Percentiles rank a stretch among this genome's conserved stretches.
Conservation (phyloP, 2,797 vertebrate species). For the Pagetopsis macropterus region DNA sequence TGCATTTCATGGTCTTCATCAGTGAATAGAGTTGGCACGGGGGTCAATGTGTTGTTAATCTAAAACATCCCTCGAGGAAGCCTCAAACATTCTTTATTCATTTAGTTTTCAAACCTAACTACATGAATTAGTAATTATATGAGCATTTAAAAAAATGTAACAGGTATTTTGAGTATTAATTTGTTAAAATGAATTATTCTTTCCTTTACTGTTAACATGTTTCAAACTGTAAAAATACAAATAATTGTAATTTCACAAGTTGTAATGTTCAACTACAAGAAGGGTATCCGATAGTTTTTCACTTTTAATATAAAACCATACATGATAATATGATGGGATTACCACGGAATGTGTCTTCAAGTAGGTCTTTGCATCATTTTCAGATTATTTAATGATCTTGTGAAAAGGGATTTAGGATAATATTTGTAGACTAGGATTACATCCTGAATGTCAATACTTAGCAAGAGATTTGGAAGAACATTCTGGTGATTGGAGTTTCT, state of each 20-base stretch:
- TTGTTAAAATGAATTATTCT: not conserved
- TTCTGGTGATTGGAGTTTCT: constrained; percentile 14
- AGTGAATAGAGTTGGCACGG: not conserved
- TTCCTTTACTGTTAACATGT: not conserved
- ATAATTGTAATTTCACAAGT: not conserved
- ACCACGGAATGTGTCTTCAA: constrained; percentile 33
- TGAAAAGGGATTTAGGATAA: constrained; percentile 47
- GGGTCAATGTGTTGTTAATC: not conserved
- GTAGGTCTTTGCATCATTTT: constrained; percentile 35
- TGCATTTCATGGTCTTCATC: not conserved
- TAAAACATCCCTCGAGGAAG: not conserved
- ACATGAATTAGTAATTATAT: not conserved
- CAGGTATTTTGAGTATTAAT: not conserved
- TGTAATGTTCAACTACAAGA: not conserved
- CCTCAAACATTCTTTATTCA: not conserved
- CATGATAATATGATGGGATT: constrained; percentile 45
- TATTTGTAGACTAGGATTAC: constrained; percentile 56
- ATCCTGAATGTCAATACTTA: constrained; percentile 37
- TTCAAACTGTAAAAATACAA: not conserved
- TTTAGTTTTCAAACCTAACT: not conserved
- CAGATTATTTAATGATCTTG: constrained; percentile 51
- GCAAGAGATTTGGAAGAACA: constrained; percentile 15
- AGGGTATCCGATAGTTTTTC: not conserved
- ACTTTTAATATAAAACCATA: constrained; percentile 33
- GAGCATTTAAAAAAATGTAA: not conserved